Base-by-base conservation (phyloP, 2,888 invertebrate species). In the Ichneumon xanthorius region DNA sequence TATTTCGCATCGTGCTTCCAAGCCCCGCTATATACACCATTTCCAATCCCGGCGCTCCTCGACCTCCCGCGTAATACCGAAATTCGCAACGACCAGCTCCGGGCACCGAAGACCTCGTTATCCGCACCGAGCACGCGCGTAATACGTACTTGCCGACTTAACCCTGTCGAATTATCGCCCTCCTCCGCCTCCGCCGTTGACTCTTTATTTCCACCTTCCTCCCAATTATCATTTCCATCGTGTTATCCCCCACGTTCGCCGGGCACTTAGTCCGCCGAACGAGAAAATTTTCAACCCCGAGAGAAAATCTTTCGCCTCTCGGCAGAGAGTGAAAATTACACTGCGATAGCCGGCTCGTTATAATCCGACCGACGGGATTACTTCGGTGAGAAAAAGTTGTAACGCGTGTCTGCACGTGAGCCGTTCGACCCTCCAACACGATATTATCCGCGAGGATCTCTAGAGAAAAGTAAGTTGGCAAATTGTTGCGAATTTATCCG, bases 171-270 rank as follows among this genome's bases (percentile, higher is more conserved):
- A 76, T 76, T 50, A 76, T 63, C 76, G 65, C 33, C 19, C 4
- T 30, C 48, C 33, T 68, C 53, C 5, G 30, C 53, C 40, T 7
- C 40, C 40, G 19, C 11, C 65, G 65, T 22, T 22, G 30, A 33
- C 72, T 72, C 65, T 75, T 75, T 63, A 75, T 58, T 75, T 37
- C 63, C 68, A 58, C 55, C 75, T 81, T 81, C 70, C 70, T 37
- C 70, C 75, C 70, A 81, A 81, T 81, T 81, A 81, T 70, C 75
- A 63, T 81, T 70, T 70, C 58, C 70, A 63, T 70, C 70, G 75
- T 14, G 48, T 63, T 63, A 48, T 61, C 16, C 22, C 4, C 33
- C 14, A 5, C n/a, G n/a, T 16, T 33, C 53, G 26, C 4, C 19
- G 14, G 71, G 50, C 30, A 58, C 16, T 19, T 26, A 58, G 33